Evolutionary conservation across 2,797 vertebrate species (phyloP).

Genomic region (Xenentodon cancila): DNA sequence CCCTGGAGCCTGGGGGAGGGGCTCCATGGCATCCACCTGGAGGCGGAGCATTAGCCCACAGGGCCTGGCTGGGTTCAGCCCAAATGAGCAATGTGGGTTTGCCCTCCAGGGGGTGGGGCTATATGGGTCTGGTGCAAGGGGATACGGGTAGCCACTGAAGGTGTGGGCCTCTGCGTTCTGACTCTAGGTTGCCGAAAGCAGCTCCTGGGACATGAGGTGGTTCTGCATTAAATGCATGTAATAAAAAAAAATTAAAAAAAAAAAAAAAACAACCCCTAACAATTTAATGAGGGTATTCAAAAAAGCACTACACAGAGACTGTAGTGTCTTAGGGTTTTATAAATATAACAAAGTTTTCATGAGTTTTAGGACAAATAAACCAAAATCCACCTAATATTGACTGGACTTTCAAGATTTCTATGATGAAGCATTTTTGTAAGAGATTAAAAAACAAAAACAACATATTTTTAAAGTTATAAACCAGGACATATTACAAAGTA

Average conservation of each 20-base stretch:
- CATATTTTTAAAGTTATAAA: constrained; percentile 60
- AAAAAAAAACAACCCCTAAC: neutral
- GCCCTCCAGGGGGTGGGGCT: too few relatives aligned
- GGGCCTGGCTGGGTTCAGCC: too few relatives aligned
- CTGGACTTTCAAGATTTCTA: constrained; percentile 21
- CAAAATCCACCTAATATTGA: constrained; percentile 20
- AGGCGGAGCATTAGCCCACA: too few relatives aligned
- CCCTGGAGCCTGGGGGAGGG: too few relatives aligned
- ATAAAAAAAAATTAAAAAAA: neutral
- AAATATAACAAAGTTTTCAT: constrained; percentile 27
- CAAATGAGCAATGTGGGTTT: too few relatives aligned
- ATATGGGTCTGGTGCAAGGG: too few relatives aligned
- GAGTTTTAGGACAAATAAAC: constrained; percentile 19
- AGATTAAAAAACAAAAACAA: constrained; percentile 46
- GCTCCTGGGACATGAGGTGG: too few relatives aligned
- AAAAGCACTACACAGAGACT: constrained; percentile 12
- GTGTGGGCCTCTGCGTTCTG: too few relatives aligned
- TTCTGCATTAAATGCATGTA: neutral
- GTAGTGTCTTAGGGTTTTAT: constrained; percentile 7
- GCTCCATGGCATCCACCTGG: too few relatives aligned
- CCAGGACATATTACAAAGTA: constrained; percentile 41
- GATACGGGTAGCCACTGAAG: too few relatives aligned
- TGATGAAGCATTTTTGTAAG: too few relatives aligned
- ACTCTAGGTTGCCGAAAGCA: too few relatives aligned
- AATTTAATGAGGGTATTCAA: constrained; percentile 4